phyloP scores from a whole-genome alignment of 2,797 vertebrate species.

The Helicolenus hilgendorfi region DNA sequence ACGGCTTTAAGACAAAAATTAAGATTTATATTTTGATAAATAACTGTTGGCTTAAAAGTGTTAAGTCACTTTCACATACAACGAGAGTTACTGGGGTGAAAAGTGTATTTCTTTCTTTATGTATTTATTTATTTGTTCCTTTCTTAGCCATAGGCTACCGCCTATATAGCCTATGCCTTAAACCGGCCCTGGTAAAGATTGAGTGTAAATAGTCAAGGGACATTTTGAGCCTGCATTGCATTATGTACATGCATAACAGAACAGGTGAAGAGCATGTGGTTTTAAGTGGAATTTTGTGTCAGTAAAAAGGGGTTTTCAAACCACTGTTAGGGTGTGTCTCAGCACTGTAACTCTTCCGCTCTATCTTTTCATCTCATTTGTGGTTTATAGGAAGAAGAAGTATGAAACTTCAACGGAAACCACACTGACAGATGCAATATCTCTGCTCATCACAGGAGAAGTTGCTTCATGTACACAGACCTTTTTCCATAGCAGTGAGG shows the following conservation, averaged over 20 bases:
- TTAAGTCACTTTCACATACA: too few species aligned
- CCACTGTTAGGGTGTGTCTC: background rate
- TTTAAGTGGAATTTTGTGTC: background rate
- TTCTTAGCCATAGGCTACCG: too few species aligned
- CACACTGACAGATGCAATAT: conserved; percentile 16
- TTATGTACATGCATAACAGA: background rate
- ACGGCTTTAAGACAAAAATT: too few species aligned
- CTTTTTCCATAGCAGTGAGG: conserved; percentile 16
- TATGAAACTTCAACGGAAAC: conserved; percentile 53
- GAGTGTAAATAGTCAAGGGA: background rate
- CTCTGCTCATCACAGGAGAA: background rate
- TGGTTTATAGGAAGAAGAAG: conserved; percentile 10
- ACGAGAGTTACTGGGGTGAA: too few species aligned
- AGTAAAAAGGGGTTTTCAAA: background rate
- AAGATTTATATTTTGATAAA: too few species aligned
- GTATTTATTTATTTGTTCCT: too few species aligned
- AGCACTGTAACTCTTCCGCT: background rate
- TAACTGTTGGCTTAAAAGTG: too few species aligned
- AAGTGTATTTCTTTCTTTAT: too few species aligned
- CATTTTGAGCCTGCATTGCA: background rate
- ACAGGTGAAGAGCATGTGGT: background rate
- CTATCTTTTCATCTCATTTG: background rate
- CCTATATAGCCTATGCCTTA: too few species aligned
- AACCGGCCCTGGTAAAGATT: background rate
- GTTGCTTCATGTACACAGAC: background rate